Base-by-base conservation (phyloP, 2,888 invertebrate species). In the Adineta ricciae region DNA sequence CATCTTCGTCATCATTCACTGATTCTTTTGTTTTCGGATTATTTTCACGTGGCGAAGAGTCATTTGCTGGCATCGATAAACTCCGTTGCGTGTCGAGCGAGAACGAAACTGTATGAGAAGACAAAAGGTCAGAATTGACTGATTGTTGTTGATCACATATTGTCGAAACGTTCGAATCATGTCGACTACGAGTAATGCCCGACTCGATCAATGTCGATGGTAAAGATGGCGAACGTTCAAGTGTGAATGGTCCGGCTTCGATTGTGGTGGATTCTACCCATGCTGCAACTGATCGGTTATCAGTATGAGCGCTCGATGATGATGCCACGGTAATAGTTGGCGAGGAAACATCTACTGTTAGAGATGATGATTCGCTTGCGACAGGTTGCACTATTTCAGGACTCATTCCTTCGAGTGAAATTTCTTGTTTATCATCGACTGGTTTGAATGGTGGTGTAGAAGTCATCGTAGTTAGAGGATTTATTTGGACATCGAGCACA, bases 141-240 rank as follows among this genome's bases (percentile, higher is more conserved):
- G 78, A 78, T n/a, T 41, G 38, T 41, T 78, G 41, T n/a, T 41
- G 36, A 36, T 78, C 78, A 41, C 41, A 78, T 41, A 41, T 78
- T 0, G 78, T 41, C 41, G 78, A 78, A 41, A 41, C 78, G 14
- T 16, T 64, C 7, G 64, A 64, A 64, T 27, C 32, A 32, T 32
- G 32, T 16, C 64, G 64, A 64, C 19, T 19, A 64, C 32, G 32
- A 32, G 8, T 21, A 41, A n/a, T 24, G 9, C 2, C 14, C n/a
- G 41, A n/a, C 14, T 38, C 41, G 0, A 41, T 11, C 9, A 78
- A 41, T 78, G 38, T 41, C 24, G 41, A n/a, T 11, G 78, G 78
- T 24, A 78, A 24, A 24, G 78, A 78, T 41, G 78, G 78, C 3
- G 78, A 78, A n/a, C 78, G 38, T 41, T 78, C 78, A 78, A 78